Percentiles rank a stretch among this genome's conserved stretches.
Conservation (phyloP, 2,888 invertebrate species). For the Xestia c-nigrum region DNA sequence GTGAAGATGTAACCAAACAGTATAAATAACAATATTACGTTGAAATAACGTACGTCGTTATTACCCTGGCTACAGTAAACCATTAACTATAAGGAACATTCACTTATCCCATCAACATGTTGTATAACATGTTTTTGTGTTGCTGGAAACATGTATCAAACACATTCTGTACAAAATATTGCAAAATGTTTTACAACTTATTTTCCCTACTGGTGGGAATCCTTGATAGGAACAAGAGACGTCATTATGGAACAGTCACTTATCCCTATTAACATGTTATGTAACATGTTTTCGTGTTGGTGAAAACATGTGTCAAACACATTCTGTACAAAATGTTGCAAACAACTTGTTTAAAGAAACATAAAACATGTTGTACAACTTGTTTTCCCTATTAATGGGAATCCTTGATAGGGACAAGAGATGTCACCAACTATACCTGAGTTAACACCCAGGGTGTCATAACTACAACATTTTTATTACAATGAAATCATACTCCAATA, state of each 20-base stretch:
- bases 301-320: neutral
- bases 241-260: neutral
- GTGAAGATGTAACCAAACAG: constrained; percentile 40
- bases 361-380: neutral
- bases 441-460: constrained; percentile 36
- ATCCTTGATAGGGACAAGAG: constrained; percentile 19
- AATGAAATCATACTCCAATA: constrained; percentile 48
- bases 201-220: too few relatives aligned
- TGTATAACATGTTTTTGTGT: neutral
- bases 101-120: neutral
- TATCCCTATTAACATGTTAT: neutral
- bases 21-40: constrained; percentile 48
- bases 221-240: too few relatives aligned
- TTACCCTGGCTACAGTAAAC: constrained; percentile 37
- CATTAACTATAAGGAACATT: constrained; percentile 35
- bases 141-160: neutral
- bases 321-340: neutral
- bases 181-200: neutral
- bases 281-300: neutral
- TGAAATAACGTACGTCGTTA: constrained; percentile 50
- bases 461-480: constrained; percentile 41
- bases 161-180: neutral
- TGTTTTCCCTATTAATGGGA: neutral
- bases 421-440: constrained; percentile 27
- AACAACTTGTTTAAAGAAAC: neutral